Conservation (phyloP, 2,797 vertebrate genomes). For the Nothura maculosa region DNA sequence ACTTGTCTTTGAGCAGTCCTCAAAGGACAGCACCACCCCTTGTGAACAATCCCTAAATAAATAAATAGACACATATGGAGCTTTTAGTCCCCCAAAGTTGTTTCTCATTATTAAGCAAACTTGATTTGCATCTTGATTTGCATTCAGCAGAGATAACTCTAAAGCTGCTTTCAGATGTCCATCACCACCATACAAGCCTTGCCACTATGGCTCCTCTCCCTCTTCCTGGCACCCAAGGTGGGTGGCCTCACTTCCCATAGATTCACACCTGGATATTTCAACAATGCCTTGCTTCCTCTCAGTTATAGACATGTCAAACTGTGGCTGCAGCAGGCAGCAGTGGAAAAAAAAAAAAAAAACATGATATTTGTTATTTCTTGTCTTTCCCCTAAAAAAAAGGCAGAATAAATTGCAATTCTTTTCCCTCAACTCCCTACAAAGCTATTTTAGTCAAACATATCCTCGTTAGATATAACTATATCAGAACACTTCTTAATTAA, state of each 20-base stretch:
- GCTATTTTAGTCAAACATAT: neutral
- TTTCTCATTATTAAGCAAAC: slow-evolving; percentile 32
- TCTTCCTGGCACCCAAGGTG: neutral
- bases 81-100: slow-evolving; percentile 10
- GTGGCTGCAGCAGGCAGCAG: neutral
- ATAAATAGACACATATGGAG: slow-evolving; percentile 27
- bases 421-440: neutral
- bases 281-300: neutral
- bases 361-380: too few species aligned
- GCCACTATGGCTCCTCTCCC: neutral
- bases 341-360: neutral
- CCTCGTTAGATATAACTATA: neutral
- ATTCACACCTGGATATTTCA: neutral
- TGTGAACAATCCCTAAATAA: neutral
- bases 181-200: neutral
- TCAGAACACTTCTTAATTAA: neutral
- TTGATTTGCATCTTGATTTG: neutral
- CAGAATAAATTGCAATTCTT: neutral
- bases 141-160: neutral
- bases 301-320: neutral
- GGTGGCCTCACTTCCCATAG: neutral
- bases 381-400: neutral
- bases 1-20: slow-evolving; percentile 40
- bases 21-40: neutral
- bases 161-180: neutral